Evolutionary conservation across 1,140 invertebrate genomes (phyloP).

Genomic region (Amphibalanus amphitrite): DNA sequence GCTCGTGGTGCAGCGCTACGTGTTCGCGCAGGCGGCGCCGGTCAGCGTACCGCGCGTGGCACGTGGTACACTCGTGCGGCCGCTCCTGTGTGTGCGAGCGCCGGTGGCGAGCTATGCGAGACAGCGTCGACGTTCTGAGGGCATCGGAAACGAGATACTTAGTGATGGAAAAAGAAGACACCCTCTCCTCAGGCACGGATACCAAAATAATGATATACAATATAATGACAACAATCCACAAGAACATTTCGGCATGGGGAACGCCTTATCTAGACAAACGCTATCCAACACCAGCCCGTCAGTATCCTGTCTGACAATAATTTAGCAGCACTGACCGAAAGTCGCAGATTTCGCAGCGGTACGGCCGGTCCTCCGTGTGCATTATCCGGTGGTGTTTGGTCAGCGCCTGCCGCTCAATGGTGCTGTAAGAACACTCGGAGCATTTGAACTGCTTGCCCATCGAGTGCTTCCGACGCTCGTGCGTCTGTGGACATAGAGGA

Average conservation of each 20-base stretch:
- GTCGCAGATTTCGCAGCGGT: constrained; percentile 20
- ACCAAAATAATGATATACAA: no score
- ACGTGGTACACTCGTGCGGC: constrained; percentile 21
- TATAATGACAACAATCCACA: no score
- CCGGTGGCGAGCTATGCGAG: constrained; percentile 19
- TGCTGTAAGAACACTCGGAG: constrained; percentile 28
- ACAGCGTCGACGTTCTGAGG: constrained; percentile 8
- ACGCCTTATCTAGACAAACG: no score
- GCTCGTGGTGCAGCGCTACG: not conserved
- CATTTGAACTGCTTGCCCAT: constrained; percentile 23
- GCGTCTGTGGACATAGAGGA: no score
- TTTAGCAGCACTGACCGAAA: not conserved
- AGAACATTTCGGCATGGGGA: no score
- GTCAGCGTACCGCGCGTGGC: constrained; percentile 19
- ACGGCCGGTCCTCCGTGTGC: constrained; percentile 21
- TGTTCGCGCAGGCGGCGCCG: constrained; percentile 19
- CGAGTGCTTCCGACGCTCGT: not conserved
- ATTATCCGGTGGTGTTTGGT: constrained; percentile 26
- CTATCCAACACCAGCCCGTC: no score
- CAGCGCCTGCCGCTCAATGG: constrained; percentile 30
- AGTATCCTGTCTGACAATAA: no score
- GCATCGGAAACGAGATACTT: no score
- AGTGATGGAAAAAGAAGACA: no score
- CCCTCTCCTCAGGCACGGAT: no score
- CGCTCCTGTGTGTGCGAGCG: constrained; percentile 18